Evolutionary conservation across 2,888 invertebrate genomes (phyloP), one percentile per base, ranked within the genome.

Genomic region (Chrysomela aeneicollis): DNA sequence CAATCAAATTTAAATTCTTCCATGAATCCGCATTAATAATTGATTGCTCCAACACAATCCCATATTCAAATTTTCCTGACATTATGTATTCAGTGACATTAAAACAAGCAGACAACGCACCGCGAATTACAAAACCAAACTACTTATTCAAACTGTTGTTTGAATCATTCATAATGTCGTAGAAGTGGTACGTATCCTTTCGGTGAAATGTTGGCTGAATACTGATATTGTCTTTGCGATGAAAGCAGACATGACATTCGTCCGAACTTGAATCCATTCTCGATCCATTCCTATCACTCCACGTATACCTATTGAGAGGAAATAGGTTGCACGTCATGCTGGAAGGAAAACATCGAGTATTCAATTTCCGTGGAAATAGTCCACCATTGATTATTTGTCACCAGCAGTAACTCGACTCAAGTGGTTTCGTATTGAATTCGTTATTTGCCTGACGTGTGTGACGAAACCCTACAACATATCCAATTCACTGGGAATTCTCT

Each of bases 401-500:
- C 42, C 42, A 2, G 15, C 42, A 42, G 42, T 42, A 42, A 42
- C 42, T 42, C 12, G 42, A 42, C 42, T 42, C 42, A 15, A 42
- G 42, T 15, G 15, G 42, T 42, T 10, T 42, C 42, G 12, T 42
- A 42, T 42, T 42, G 42, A 42, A 42, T 42, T 42, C 15, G 42
- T n/a, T 42, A 15, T 42, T 42, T 42, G 42, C 15, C 12, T 15
- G 15, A 15, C 42, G 42, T 15, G 42, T 42, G 42, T 42, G 42
- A 42, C 42, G 42, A 42, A 42, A 42, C 42, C 42, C 42, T 42
- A 42, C 15, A 42, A 42, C 42, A 42, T 42, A 42, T 42, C 42
- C 42, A 42, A 42, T 42, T 42, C 12, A 15, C 42, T n/a, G 42
- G 12, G 42, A 42, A 42, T 42, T 4, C 10, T 35, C 10, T 35